Evolutionary conservation across 2,797 vertebrate genomes (phyloP), one percentile per base, ranked within the genome.

Genomic region (Oreochromis mossambicus): DNA sequence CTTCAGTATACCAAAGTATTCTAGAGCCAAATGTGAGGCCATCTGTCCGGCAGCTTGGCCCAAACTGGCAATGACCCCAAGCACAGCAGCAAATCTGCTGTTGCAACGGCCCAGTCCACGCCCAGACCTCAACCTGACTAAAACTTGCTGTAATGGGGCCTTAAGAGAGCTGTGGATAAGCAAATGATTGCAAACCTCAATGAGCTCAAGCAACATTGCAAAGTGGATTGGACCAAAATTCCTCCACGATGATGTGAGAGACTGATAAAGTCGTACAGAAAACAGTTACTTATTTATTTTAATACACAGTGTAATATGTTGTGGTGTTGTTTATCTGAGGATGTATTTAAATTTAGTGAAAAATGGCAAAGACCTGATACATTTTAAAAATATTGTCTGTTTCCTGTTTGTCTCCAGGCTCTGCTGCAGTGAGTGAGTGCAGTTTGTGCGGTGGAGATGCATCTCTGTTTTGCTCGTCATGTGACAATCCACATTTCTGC

Each of bases 381-480:
- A 4, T 29, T 73, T 41, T 5, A 38, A 66, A 66, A 34, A 1
- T 21, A 0, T 66, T 36, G 34, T 66, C 0, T 17, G 54, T 21
- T 56, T 63, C 26, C 2, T 19, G 51, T 32, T 8, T 15, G 24
- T 43, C 21, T 26, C 3, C 73, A 86, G 87, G 5, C 4, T 38
- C 87, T 8, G 43, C 50, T 14, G 29, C 83, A 79, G 83, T 7
- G 1, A 78, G 9, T 0, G 19, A 79, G 6, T 96, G 96, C 80
- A 92, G 83, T 89, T 3, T 97, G 92, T 96, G 97, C 77, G 91
- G 95, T 19, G 86, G 88, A 15, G 3, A 91, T 50, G 66, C 95
- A 1, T 90, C 92, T 5, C 83, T 97, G 12, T 75, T 95, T n/a
- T 98, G 97, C 36, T 88, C 94, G 1, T 81, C 95, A 0, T 98